Evolutionary conservation across 1,140 invertebrate genomes (phyloP), one percentile per base, ranked within the genome.

Genomic region (Portunus trituberculatus): DNA sequence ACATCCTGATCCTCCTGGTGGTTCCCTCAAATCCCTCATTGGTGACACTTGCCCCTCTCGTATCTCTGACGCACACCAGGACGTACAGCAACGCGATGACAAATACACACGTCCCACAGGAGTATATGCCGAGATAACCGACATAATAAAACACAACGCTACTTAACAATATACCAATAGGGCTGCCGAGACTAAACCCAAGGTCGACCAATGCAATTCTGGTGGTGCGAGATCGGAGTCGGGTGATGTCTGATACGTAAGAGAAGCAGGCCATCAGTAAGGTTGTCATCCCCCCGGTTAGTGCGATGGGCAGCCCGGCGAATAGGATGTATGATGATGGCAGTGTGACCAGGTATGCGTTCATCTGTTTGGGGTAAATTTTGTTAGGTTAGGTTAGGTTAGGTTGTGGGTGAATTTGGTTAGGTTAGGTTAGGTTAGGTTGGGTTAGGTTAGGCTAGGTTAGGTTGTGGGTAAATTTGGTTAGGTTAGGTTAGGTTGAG

Each of bases 201-300:
- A 95, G 76, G 84, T 95, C 94, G 48, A 95, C 3, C 7, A 95
- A 82, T 16, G 94, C 94, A 88, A 95, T 93, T n/a, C 94, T 91
- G n/a, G 76, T 95, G 7, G 94, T 95, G n/a, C 94, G 59, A 14
- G 91, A 25, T 20, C 48, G 28, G 45, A 76, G 6, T 76, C 67
- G 92, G 2, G 95, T 94, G 39, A 96, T 96, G 28, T 96, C 95
- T 20, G 91, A 20, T 7, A 96, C 88, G 46, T 96, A 96, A 39
- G 93, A 88, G 87, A 84, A 96, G 31, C 45, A 20, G 46, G 95
- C 93, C 95, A 96, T 96, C 32, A 96, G 52, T 4, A 94, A 31
- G 14, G 92, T 94, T 6, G 89, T 87, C 48, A 32, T 29, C 32
- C 93, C 95, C 6, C 95, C 95, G 14, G 95, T 94, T n/a, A 94